Evolutionary conservation across 1,140 invertebrate genomes (phyloP), one percentile per base, ranked within the genome.

Genomic region (Cotesia glomerata): DNA sequence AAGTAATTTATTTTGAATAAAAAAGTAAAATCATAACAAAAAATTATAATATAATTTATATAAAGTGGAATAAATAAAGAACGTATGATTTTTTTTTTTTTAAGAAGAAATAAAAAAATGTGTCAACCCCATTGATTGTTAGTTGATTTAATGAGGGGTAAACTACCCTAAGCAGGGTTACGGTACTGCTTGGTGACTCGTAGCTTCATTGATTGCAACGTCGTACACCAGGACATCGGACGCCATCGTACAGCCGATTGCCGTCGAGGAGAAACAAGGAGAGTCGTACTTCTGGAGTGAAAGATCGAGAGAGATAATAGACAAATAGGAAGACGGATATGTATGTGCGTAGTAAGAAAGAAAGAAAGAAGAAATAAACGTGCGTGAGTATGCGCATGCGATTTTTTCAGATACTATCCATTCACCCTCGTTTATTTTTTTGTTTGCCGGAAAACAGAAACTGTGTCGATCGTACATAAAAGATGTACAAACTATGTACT

Each of bases 121-220:
- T 45, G 7, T 45, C 39, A 9, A 45, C 39, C 5, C 39, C 39
- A 45, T 45, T 45, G 39, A 45, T 45, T 45, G 39, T 7, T 54
- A 34, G 35, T 35, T 52, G 26, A n/a, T 52, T 71, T 34, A 71
- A 51, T 16, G 39, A 13, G 34, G 69, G 45, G 69, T 56, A 34
- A 63, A 14, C 32, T 13, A 34, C 62, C 61, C 61, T 39, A 56
- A 36, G 49, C 16, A 58, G 34, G 71, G 75, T 61, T 80, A 85
- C 83, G 78, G 76, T 79, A 83, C 81, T 84, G 83, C 78, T 82
- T 78, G 79, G 79, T 84, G 82, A 86, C 81, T 84, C 84, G 84
- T 85, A 83, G 82, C 83, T 86, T 86, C 84, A 86, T 86, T 86
- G 84, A 86, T 86, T 86, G 84, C 81, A 74, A 83, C 79, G 79